phyloP scores from a whole-genome alignment of 30 jellyfish, hydroid and myxozoan species.

The Hydractinia symbiolongicarpus region DNA sequence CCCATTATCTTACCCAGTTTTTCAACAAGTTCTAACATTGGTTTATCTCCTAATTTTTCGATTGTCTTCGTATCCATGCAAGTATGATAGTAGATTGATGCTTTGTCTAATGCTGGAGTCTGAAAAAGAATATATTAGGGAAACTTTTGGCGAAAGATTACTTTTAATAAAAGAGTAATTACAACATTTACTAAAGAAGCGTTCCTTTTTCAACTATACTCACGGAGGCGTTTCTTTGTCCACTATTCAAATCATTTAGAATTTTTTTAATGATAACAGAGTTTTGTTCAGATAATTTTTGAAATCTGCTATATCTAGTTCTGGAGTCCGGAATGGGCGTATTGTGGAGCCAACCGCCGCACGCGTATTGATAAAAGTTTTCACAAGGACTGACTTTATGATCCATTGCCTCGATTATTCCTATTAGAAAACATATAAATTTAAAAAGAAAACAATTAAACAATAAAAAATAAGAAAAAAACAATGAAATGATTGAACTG shows the following conservation, averaged over 20 bases:
- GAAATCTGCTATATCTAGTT: constrained; percentile 58
- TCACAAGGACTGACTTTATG: constrained; percentile 68
- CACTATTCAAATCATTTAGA: constrained; percentile 36
- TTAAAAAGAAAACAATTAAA: not conserved
- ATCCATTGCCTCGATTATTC: constrained; percentile 73
- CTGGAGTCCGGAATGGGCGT: constrained; percentile 90
- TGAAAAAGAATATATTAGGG: constrained; percentile 8
- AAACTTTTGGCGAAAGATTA: not conserved
- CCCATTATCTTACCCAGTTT: constrained; percentile 22
- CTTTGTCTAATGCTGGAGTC: constrained; percentile 75
- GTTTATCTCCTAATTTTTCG: constrained; percentile 62
- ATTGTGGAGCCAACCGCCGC: constrained; percentile 93
- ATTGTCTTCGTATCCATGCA: constrained; percentile 71
- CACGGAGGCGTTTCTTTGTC: constrained; percentile 61
- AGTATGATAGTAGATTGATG: constrained; percentile 62
- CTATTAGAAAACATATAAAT: constrained; percentile 27
- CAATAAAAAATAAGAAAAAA: not conserved
- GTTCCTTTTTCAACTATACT: constrained; percentile 2
- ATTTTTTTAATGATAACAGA: constrained; percentile 43
- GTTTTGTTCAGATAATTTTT: constrained; percentile 53
- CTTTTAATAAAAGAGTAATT: not conserved
- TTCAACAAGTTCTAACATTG: constrained; percentile 54
- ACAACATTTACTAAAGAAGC: not conserved
- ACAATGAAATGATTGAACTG: too few relatives aligned
- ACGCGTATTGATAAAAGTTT: constrained; percentile 82